phyloP scores from a whole-genome alignment of 1,140 invertebrate species.

The Drosophila pectinifera region DNA sequence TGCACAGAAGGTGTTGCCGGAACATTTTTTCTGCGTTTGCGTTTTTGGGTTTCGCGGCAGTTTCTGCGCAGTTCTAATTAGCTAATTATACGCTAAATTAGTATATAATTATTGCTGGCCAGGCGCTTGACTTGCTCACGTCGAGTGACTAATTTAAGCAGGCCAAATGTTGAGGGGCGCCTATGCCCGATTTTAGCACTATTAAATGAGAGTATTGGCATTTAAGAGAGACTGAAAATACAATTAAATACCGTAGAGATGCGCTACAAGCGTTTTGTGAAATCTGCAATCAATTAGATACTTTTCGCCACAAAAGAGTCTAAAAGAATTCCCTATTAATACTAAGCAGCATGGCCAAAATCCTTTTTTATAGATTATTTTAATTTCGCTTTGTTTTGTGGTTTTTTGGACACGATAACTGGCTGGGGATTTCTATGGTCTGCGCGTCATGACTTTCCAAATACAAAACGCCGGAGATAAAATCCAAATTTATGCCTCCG shows the following conservation, averaged over 20 bases:
- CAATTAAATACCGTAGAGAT: slow-evolving; percentile 23
- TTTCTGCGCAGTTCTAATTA: slow-evolving; percentile 79
- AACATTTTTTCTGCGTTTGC: slow-evolving; percentile 65
- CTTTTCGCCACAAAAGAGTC: slow-evolving; percentile 30
- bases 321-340: slow-evolving; percentile 19
- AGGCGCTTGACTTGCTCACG: slow-evolving; percentile 53
- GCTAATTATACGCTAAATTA: slow-evolving; percentile 83
- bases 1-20: slow-evolving; percentile 81
- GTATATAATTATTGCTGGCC: slow-evolving; percentile 78
- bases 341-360: slow-evolving; percentile 14
- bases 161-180: slow-evolving; percentile 29
- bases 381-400: slow-evolving; percentile 36
- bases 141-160: slow-evolving; percentile 56
- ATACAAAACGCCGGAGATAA: slow-evolving; percentile 65
- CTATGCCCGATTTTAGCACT: slow-evolving; percentile 13
- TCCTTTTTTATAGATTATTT: slow-evolving; percentile 29
- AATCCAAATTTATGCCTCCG: slow-evolving; percentile 67
- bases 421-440: slow-evolving; percentile 30
- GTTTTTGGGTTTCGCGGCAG: slow-evolving; percentile 51
- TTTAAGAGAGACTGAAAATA: neutral
- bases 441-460: slow-evolving; percentile 48
- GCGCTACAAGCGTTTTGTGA: slow-evolving; percentile 22
- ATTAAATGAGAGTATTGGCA: slow-evolving; percentile 15
- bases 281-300: slow-evolving; percentile 26
- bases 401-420: slow-evolving; percentile 23